phyloP scores from a whole-genome alignment of 1,140 invertebrate genomes.

The Drosophila mojavensis region DNA sequence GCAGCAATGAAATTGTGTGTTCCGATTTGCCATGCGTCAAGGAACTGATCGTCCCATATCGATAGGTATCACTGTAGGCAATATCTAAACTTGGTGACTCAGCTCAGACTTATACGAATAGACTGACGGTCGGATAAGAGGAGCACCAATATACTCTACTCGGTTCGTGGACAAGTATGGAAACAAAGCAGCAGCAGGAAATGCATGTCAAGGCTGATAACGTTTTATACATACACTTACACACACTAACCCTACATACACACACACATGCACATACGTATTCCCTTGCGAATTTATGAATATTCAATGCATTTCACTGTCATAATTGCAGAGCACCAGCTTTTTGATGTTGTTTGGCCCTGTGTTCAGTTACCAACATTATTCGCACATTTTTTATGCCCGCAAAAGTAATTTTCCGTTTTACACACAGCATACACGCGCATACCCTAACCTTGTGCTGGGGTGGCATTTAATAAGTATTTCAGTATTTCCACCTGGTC shows the following conservation, averaged over 20 bases:
- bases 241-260: not conserved
- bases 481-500: constrained; percentile 4
- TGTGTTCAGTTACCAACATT: constrained; percentile 29
- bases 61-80: no score
- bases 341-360: constrained; percentile 40
- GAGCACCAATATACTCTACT: no score
- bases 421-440: not conserved
- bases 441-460: not conserved
- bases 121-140: no score
- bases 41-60: no score
- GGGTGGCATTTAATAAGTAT: constrained; percentile 9
- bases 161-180: no score
- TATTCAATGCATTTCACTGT: constrained; percentile 76
- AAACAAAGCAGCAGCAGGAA: constrained; percentile 24
- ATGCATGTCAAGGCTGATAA: constrained; percentile 75
- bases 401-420: constrained; percentile 9
- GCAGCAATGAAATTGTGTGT: no score
- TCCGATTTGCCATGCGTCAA: no score
- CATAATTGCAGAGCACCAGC: constrained; percentile 64
- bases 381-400: constrained; percentile 22
- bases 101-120: no score
- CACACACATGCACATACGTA: constrained; percentile 4
- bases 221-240: constrained; percentile 37
- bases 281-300: constrained; percentile 60
- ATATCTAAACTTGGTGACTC: no score